These are phyloP conservation scores for Fratercula arctica DNA, from an alignment of 2,797 vertebrate species.

Conservation along the genomic window DNA sequence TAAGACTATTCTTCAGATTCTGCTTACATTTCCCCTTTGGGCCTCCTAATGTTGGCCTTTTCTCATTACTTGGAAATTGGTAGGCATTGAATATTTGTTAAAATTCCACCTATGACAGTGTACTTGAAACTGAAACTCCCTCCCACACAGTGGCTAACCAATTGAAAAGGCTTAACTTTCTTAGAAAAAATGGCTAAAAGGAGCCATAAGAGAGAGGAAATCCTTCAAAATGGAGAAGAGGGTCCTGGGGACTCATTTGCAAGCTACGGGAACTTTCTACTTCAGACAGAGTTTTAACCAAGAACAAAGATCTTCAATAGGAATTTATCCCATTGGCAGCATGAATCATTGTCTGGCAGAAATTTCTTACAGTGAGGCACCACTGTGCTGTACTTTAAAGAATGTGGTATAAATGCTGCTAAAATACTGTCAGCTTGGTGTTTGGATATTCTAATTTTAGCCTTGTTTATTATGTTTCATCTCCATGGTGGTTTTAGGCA, in stretches of 20 bases:
- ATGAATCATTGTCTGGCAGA: constrained; percentile 32
- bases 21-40: background rate
- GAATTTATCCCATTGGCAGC: constrained; percentile 1
- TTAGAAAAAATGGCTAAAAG: background rate
- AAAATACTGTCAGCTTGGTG: constrained; percentile 35
- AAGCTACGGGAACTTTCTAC: background rate
- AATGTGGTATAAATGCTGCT: constrained; percentile 40
- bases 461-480: constrained; percentile 55
- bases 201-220: background rate
- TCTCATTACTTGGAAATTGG: background rate
- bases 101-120: background rate
- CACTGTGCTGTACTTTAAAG: constrained; percentile 19
- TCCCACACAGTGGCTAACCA: background rate
- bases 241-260: background rate
- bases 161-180: background rate
- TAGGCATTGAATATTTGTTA: background rate
- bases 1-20: background rate
- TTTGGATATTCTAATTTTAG: constrained; percentile 54
- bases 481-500: constrained; percentile 48
- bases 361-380: constrained; percentile 9
- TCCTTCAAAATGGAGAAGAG: background rate
- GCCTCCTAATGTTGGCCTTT: background rate
- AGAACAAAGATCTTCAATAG: constrained; percentile 6
- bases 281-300: background rate
- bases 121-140: background rate